These are phyloP conservation scores for Engraulis encrasicolus DNA, from an alignment of 2,113 vertebrate genomes.

Conservation along the genomic window DNA sequence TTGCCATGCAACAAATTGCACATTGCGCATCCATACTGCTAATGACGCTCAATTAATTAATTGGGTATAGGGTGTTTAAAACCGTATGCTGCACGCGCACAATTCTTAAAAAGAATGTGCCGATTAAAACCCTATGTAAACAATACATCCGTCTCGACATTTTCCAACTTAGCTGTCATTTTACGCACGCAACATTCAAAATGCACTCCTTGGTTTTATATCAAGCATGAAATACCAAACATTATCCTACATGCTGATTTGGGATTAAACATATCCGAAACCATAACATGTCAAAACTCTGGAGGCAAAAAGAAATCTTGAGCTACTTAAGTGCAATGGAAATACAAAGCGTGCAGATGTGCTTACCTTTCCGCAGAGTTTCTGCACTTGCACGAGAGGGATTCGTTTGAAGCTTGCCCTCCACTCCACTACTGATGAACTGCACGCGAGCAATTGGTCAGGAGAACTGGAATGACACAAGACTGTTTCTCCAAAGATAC, in stretches of 20 bases:
- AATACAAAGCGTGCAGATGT: neutral
- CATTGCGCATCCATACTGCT: neutral
- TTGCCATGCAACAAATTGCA: conserved; percentile 1
- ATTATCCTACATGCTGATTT: neutral
- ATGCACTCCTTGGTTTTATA: neutral
- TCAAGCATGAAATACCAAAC: neutral
- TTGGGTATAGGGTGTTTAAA: neutral
- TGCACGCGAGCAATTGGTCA: conserved; percentile 41
- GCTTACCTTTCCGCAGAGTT: conserved; percentile 43
- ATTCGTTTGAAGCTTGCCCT: conserved; percentile 19
- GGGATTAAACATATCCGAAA: neutral
- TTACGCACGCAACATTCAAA: too few species aligned
- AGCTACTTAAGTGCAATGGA: neutral
- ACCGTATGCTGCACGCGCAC: too few species aligned
- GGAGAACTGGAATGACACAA: conserved; percentile 37
- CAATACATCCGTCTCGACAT: too few species aligned
- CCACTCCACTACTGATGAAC: conserved; percentile 9
- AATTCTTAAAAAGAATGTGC: neutral
- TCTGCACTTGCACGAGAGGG: neutral
- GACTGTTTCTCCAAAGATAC: conserved; percentile 50
- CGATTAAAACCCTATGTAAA: too few species aligned
- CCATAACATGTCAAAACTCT: neutral
- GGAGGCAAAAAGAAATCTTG: neutral
- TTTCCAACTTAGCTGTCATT: too few species aligned
- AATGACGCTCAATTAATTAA: neutral